Conservation (phyloP, 1,140 invertebrate species). For the Caenorhabditis tropicalis region DNA sequence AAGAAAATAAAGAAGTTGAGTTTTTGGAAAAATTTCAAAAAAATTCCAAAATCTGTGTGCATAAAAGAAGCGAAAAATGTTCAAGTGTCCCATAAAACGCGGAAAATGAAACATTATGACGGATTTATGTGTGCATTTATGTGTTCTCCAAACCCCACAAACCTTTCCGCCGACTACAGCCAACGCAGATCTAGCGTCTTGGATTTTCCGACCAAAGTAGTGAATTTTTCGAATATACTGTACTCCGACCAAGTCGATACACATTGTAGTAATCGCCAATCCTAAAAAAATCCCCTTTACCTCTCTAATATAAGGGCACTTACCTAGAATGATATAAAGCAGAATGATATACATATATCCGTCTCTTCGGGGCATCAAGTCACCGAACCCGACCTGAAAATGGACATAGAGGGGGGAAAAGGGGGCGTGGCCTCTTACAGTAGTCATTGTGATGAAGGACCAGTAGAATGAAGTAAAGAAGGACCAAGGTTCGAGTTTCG, state of each 20-base stretch:
- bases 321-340: constrained; percentile 70
- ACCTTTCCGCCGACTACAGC: constrained; percentile 72
- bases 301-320: background rate
- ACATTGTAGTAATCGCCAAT: constrained; percentile 72
- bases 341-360: constrained; percentile 71
- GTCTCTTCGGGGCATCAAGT: constrained; percentile 70
- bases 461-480: constrained; percentile 72
- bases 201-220: constrained; percentile 71
- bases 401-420: background rate
- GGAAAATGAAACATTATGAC: background rate
- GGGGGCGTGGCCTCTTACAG: constrained; percentile 60
- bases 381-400: constrained; percentile 70
- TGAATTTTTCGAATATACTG: constrained; percentile 71
- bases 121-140: constrained; percentile 1
- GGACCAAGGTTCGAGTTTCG: constrained; percentile 68
- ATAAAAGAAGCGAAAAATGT: background rate
- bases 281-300: constrained; percentile 60
- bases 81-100: background rate
- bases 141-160: background rate
- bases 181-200: constrained; percentile 70
- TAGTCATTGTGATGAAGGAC: constrained; percentile 72
- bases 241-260: constrained; percentile 68
- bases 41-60: background rate
- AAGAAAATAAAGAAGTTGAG: too few species aligned
- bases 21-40: too few species aligned